Conservation (phyloP, 64 coral and sea anemone species). For the Hydrozoanthus tunicans region DNA sequence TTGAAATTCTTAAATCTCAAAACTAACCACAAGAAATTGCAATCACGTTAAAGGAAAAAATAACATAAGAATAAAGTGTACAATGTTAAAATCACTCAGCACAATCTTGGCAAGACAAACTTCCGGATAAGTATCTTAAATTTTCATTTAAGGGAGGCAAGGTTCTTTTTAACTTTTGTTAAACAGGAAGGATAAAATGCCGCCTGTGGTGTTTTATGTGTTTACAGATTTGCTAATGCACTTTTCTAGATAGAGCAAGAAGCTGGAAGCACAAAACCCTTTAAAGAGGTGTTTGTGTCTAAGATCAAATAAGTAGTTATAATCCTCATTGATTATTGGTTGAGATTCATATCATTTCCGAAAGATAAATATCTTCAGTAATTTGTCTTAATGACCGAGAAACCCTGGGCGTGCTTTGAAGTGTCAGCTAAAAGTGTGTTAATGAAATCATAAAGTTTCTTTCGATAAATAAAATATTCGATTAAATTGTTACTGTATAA, state of each 20-base stretch:
- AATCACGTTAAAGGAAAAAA: not conserved
- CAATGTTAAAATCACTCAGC: not conserved
- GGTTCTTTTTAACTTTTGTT: not conserved
- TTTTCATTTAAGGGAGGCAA: constrained; percentile 34
- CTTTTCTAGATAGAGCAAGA: constrained; percentile 33
- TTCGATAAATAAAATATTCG: constrained; percentile 51
- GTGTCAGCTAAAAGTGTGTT: constrained; percentile 44
- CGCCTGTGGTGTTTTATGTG: constrained; percentile 21
- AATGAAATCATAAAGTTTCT: constrained; percentile 49
- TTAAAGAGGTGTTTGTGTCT: constrained; percentile 55
- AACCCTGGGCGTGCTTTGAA: constrained; percentile 24
- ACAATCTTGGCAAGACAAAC: constrained; percentile 3
- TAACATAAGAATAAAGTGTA: not conserved
- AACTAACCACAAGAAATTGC: not conserved
- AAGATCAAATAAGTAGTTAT: constrained; percentile 61
- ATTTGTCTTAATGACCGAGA: constrained; percentile 50
- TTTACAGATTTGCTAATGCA: constrained; percentile 56
- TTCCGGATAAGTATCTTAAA: constrained; percentile 22
- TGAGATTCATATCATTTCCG: constrained; percentile 50
- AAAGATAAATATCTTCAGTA: constrained; percentile 50
- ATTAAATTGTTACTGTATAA: constrained; percentile 66
- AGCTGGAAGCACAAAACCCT: constrained; percentile 35
- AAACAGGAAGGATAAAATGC: constrained; percentile 59
- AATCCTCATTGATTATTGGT: constrained; percentile 34
- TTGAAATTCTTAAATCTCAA: constrained; percentile 7